Evolutionary conservation across 2,113 vertebrate species (phyloP).

Genomic region (Ursus arctos): DNA sequence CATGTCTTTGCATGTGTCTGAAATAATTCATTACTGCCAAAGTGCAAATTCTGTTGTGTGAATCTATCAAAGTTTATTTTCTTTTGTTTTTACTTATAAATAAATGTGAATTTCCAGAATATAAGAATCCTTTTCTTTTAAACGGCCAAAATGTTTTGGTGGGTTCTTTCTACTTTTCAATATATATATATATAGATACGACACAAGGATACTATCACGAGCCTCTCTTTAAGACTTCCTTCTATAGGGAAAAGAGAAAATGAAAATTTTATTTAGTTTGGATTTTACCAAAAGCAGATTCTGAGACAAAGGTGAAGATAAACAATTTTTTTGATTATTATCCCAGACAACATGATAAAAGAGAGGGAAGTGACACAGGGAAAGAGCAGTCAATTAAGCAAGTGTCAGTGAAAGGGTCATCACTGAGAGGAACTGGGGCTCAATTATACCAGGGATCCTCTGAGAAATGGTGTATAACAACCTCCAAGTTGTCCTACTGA

Average conservation of each 20-base stretch:
- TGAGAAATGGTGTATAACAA: background rate
- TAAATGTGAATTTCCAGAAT: background rate
- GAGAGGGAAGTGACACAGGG: background rate
- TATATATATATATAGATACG: background rate
- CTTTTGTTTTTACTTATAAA: background rate
- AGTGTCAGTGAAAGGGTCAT: background rate
- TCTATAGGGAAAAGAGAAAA: background rate
- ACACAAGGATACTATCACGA: background rate
- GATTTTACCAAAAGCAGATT: background rate
- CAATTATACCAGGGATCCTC: background rate
- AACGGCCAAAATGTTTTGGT: background rate
- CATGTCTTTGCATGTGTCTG: background rate
- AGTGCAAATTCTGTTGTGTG: too few relatives aligned
- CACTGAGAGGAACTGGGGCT: background rate
- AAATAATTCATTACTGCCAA: background rate
- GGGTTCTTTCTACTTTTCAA: background rate
- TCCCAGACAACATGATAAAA: background rate
- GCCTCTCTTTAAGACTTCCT: background rate
- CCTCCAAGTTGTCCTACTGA: background rate
- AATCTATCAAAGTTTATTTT: background rate
- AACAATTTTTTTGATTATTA: background rate
- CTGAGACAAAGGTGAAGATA: background rate
- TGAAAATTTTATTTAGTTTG: background rate
- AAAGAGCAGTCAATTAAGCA: background rate
- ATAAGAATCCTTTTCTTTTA: background rate